Evolutionary conservation across 2,888 invertebrate genomes (phyloP), one percentile per base, ranked within the genome.

Genomic region (Steromphala cineraria): DNA sequence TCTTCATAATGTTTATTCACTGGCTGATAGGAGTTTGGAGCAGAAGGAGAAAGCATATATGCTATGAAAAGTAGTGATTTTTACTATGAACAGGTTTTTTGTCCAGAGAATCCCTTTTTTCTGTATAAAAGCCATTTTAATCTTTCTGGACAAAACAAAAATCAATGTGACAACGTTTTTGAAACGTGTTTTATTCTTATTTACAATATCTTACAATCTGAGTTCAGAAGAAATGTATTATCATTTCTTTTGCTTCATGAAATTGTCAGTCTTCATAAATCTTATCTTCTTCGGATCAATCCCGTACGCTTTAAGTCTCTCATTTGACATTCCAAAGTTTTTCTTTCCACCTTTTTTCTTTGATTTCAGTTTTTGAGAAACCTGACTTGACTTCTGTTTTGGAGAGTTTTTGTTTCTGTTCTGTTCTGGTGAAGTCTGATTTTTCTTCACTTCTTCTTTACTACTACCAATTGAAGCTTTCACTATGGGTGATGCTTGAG

Each of bases 261-360:
- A 71, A 36, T 71, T 71, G 40, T 71, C 71, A 15, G 71, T 71
- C 8, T 71, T 71, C 71, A 71, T 71, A 19, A 90, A 91, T 83
- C 91, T 92, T 55, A 91, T 89, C 80, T 90, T 91, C 83, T 91
- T 91, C 1, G 92, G 91, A 84, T 93, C 89, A 21, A 92, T 95
- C 79, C 98, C 98, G 92, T 97, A 99, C 0, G 98, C 98, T 90
- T 96, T 95, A 10, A 99, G 94, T 85, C 99, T 95, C 86, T 96
- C 96, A 93, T 97, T 97, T 1, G 97, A 87, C 67, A 87, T 81
- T 52, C 77, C 56, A 24, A 76, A 76, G 78, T 74, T 82, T 78
- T 77, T 77, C 28, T 75, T 79, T 75, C 75, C 80, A 71, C 84
- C 85, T 67, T 77, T 82, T 53, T 84, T 83, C 77, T 79, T 87